These are phyloP conservation scores for Falcunculus frontatus DNA, from an alignment of 2,113 vertebrate genomes.

Conservation along the genomic window DNA sequence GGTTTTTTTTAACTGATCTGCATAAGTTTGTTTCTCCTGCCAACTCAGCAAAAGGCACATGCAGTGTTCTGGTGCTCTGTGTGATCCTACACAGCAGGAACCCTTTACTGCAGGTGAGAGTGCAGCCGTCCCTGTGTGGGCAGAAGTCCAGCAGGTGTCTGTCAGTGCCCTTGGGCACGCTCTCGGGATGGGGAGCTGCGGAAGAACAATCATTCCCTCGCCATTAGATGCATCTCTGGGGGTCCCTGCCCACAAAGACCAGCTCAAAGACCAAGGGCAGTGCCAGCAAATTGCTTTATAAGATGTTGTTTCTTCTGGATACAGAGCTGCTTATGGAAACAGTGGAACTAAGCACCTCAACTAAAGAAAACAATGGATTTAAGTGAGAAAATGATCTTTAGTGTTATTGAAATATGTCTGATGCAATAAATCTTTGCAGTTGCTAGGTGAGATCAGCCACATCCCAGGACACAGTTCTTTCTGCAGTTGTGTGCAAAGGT, in stretches of 20 bases:
- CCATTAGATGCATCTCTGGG: not conserved
- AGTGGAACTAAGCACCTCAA: not conserved
- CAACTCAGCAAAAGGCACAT: not conserved
- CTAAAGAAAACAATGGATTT: not conserved
- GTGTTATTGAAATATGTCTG: not conserved
- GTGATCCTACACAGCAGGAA: not conserved
- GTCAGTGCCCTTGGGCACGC: rapidly evolving
- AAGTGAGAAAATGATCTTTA: not conserved
- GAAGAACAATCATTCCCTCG: not conserved
- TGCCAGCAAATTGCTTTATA: not conserved
- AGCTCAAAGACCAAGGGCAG: not conserved
- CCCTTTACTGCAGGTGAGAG: not conserved
- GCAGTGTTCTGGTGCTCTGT: not conserved
- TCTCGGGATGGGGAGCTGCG: not conserved
- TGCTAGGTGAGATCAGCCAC: not conserved
- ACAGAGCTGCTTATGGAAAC: not conserved
- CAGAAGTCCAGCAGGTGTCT: not conserved
- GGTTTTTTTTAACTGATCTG: not conserved
- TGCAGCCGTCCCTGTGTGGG: no score
- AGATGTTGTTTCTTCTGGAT: not conserved
- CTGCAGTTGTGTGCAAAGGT: not conserved
- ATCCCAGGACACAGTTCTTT: not conserved
- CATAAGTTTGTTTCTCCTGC: not conserved
- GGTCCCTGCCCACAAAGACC: not conserved
- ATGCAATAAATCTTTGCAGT: not conserved